phyloP scores from a whole-genome alignment of 1,140 invertebrate species.

The Drosophila simulans region DNA sequence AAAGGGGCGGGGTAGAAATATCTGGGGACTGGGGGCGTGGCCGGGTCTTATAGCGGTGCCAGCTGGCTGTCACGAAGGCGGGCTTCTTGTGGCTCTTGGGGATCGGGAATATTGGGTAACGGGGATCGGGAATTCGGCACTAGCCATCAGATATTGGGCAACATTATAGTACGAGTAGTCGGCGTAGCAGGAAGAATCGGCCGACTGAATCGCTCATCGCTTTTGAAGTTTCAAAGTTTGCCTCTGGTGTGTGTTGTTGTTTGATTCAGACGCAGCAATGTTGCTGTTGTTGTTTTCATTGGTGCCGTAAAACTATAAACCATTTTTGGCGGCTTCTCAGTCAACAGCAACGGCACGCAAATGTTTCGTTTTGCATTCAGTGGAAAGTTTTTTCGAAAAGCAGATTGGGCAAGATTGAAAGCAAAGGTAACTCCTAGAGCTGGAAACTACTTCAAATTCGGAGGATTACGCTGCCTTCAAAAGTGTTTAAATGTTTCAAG shows the following conservation, averaged over 20 bases:
- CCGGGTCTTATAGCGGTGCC: constrained; percentile 29
- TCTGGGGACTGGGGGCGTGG: constrained; percentile 3
- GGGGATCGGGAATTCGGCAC: constrained; percentile 19
- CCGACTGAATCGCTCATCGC: constrained; percentile 71
- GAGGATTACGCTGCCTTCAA: constrained; percentile 12
- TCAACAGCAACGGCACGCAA: constrained; percentile 69
- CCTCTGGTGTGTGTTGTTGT: constrained; percentile 43
- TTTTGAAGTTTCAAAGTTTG: constrained; percentile 60
- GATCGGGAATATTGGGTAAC: constrained; percentile 38
- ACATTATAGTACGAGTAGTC: constrained; percentile 45
- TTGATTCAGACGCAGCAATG: constrained; percentile 38
- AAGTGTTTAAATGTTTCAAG: neutral
- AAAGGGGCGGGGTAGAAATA: constrained; percentile 5
- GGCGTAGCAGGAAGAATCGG: constrained; percentile 71
- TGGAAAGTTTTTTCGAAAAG: constrained; percentile 49
- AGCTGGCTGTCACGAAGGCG: constrained; percentile 71
- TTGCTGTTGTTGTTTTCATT: constrained; percentile 31
- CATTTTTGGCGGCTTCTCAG: constrained; percentile 76
- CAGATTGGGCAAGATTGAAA: constrained; percentile 57
- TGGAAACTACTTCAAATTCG: constrained; percentile 20
- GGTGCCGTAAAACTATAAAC: constrained; percentile 67
- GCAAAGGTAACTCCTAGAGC: neutral
- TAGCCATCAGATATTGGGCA: constrained; percentile 53
- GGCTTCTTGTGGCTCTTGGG: constrained; percentile 37
- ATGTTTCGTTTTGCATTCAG: constrained; percentile 74